Conservation (phyloP, 2,113 vertebrate species). For the Panthera leo region DNA sequence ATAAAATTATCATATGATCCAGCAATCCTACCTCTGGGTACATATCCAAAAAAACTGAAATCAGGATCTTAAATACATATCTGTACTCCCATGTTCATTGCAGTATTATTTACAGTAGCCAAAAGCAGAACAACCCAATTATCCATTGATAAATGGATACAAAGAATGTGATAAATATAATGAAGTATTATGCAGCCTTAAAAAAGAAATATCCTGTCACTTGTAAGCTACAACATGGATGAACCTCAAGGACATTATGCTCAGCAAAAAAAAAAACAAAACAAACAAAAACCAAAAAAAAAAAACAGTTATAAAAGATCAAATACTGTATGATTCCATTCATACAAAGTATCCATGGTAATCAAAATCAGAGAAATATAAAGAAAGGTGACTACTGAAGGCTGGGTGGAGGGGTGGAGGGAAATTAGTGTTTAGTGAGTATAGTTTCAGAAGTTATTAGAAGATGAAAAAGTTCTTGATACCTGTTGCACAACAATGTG, state of each 20-base stretch:
- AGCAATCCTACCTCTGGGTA: background rate
- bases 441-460: background rate
- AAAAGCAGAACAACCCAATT: background rate
- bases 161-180: background rate
- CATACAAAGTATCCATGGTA: background rate
- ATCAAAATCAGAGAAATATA: background rate
- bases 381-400: background rate
- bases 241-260: background rate
- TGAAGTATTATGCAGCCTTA: background rate
- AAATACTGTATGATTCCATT: background rate
- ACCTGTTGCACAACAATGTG: background rate
- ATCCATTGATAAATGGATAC: background rate
- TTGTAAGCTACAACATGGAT: background rate
- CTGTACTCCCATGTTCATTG: background rate
- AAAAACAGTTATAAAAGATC: background rate
- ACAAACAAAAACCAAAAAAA: background rate
- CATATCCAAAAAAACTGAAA: background rate
- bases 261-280: background rate
- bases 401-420: background rate
- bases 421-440: background rate
- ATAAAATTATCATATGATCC: background rate
- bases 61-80: background rate
- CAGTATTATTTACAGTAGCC: background rate
- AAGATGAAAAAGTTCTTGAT: background rate
- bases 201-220: background rate